These are phyloP conservation scores for Meda fulgida DNA, from an alignment of 2,797 vertebrate species.

Conservation along the genomic window DNA sequence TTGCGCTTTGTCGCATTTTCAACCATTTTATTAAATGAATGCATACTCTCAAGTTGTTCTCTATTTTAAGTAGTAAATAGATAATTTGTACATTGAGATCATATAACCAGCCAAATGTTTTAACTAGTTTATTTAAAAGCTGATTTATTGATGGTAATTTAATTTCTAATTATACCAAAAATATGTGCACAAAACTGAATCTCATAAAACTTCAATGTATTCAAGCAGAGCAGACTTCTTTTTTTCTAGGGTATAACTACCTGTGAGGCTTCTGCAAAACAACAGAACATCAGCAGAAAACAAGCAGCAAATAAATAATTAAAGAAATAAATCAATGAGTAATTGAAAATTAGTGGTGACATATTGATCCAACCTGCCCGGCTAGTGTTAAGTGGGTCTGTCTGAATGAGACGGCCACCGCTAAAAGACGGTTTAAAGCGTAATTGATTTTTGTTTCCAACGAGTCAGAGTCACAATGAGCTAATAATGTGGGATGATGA, in stretches of 20 bases:
- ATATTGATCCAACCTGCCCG: constrained; percentile 63
- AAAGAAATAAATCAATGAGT: constrained; percentile 62
- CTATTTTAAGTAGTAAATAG: background rate
- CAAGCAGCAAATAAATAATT: constrained; percentile 55
- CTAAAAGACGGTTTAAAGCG: constrained; percentile 63
- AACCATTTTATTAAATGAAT: too few relatives aligned
- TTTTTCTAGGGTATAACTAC: constrained; percentile 14
- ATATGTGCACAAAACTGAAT: background rate
- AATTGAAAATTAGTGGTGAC: constrained; percentile 64
- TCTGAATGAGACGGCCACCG: constrained; percentile 56
- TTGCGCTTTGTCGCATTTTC: too few relatives aligned
- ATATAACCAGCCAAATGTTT: background rate
- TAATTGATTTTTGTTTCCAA: constrained; percentile 66
- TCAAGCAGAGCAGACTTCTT: background rate
- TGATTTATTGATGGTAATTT: background rate
- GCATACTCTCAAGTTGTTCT: background rate
- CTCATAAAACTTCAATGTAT: background rate
- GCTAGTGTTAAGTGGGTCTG: constrained; percentile 61
- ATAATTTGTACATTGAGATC: background rate
- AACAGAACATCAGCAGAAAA: constrained; percentile 36
- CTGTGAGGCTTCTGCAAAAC: constrained; percentile 54
- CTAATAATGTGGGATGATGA: constrained; percentile 63
- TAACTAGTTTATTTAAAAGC: background rate
- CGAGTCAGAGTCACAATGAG: constrained; percentile 60
- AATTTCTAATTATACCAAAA: background rate